Evolutionary conservation across 2,113 vertebrate species (phyloP), one percentile per base, ranked within the genome.

Genomic region (Amphiprion percula): DNA sequence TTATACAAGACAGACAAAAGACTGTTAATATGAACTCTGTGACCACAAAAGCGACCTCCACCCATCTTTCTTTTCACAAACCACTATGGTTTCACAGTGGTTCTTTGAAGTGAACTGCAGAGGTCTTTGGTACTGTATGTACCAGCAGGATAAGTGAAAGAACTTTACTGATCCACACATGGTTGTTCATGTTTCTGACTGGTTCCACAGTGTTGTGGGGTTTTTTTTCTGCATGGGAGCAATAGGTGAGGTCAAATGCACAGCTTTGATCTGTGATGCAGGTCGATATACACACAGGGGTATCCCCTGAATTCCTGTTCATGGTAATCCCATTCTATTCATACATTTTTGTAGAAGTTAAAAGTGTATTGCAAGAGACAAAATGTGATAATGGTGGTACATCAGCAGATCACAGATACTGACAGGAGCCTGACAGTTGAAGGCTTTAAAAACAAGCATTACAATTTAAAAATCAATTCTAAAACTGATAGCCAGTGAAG

Each of bases 1-100:
- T 77, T 90, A 82, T 64, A 80, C 69, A 82, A 88, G 58, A 79
- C 80, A 82, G 79, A 91, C 92, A 86, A 94, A 88, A 87, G 67
- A 56, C 72, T 71, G 77, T 90, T 83, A 86, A 89, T 82, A 75
- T 81, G 77, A 90, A 84, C 46, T 70, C 54, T 44, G 4, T 55
- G 41, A 44, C 74, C 50, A 67, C 60, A 65, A 80, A 60, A 65
- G 23, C 19, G 39, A 82, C 70, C 62, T 82, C 74, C 54, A 30
- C 19, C 74, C 74, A 67, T 59, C 58, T 68, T 64, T 53, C 39
- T 24, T 53, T 28, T 56, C 39, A 67, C 10, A 54, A 44, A 67
- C 61, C 17, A 28, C 74, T 54, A 53, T n/a, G 55, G 28, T 70
- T 64, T 65, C 10, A 44, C 15, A 24, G 54, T 44, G 63, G 28